Evolutionary conservation across 1,140 invertebrate genomes (phyloP).

Genomic region (Tetramorium parvispinum): DNA sequence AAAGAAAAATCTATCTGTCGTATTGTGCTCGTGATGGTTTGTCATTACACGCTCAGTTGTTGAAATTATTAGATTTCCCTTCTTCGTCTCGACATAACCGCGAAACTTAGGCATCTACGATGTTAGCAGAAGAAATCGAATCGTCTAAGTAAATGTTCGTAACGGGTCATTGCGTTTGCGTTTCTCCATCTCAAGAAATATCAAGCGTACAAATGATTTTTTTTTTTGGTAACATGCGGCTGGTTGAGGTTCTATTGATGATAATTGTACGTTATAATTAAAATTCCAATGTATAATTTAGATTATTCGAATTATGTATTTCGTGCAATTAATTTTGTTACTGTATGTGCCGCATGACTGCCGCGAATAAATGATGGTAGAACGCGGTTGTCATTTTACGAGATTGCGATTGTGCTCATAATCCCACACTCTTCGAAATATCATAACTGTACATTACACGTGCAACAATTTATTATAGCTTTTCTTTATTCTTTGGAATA

Average conservation of each 20-base stretch:
- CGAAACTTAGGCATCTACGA: conserved; percentile 1
- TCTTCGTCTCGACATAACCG: conserved; percentile 5
- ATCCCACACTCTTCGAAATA: background rate
- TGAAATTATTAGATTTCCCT: conserved; percentile 4
- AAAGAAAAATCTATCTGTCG: conserved; percentile 46
- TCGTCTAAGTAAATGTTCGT: background rate
- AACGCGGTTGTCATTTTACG: background rate
- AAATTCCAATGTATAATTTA: background rate
- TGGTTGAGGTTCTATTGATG: background rate
- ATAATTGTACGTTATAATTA: background rate
- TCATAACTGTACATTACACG: background rate
- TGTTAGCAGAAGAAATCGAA: conserved; percentile 21
- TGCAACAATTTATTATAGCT: background rate
- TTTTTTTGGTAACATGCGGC: background rate
- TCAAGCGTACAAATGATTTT: background rate
- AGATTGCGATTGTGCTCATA: background rate
- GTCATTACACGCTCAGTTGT: conserved; percentile 31
- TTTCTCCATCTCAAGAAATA: background rate
- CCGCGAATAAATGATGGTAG: background rate
- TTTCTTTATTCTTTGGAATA: background rate
- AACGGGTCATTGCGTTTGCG: background rate
- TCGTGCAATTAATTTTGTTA: background rate
- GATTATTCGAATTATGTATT: conserved; percentile 22
- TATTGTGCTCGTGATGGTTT: conserved; percentile 30
- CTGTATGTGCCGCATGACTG: background rate